Base-by-base conservation (phyloP, 37 sponge, comb jelly and placozoan species). In the Haliclona indistincta region DNA sequence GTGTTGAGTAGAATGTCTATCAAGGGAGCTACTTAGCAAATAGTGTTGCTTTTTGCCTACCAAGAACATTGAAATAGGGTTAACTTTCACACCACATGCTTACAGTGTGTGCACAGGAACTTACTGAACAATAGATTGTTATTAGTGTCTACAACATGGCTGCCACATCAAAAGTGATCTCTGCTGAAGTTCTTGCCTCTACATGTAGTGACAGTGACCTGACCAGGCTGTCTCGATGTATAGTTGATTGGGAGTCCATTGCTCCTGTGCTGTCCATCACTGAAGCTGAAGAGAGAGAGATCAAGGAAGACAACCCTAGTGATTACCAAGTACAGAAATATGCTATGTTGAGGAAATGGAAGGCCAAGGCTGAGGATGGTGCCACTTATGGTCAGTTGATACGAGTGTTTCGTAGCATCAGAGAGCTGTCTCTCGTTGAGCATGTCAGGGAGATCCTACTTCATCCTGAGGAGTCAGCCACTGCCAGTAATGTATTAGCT, bases 1-100 rank as follows among this genome's bases (percentile, higher is more conserved):
- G n/a, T n/a, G n/a, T n/a, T n/a, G n/a, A n/a, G n/a, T n/a, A n/a
- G n/a, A n/a, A n/a, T n/a, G n/a, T n/a, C n/a, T n/a, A n/a, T n/a
- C n/a, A n/a, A n/a, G n/a, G n/a, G n/a, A n/a, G 63, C 28, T 61
- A 61, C 63, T n/a, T 61, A 26, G 23, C 25, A 61, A n/a, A 61
- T 61, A 25, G 63, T 61, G 63, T 13, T 20, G 15, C 8, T 13
- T 20, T 28, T 49, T 19, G 52, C n/a, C n/a, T n/a, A n/a, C n/a
- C n/a, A n/a, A n/a, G n/a, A n/a, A n/a, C n/a, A n/a, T n/a, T n/a
- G n/a, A n/a, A n/a, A n/a, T n/a, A n/a, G n/a, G n/a, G n/a, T n/a
- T n/a, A n/a, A n/a, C n/a, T n/a, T n/a, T n/a, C n/a, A n/a, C n/a
- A n/a, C n/a, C n/a, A n/a, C n/a, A n/a, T n/a, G n/a, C n/a, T n/a